A percentile compares a stretch with the other conserved stretches of the same genome.
These are phyloP conservation scores for Malthinus flaveolus DNA, from an alignment of 2,888 invertebrate genomes.

Conservation along the genomic window DNA sequence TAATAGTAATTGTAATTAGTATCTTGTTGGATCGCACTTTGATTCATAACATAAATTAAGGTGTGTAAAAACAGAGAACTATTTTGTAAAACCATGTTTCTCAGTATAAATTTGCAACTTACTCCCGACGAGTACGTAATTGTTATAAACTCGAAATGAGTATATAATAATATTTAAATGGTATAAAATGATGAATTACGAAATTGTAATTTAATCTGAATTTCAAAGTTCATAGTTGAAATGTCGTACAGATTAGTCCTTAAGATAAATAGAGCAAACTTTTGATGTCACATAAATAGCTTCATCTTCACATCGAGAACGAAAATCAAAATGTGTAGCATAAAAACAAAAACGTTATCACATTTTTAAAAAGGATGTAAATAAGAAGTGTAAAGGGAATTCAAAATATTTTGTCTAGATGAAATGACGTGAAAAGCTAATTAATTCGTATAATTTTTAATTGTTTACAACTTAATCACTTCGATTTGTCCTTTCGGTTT, in stretches of 20 bases:
- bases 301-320: not conserved
- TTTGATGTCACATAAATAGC: not conserved
- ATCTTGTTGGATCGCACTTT: conserved; percentile 43
- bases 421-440: conserved; percentile 5
- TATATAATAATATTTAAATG: conserved; percentile 1
- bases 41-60: conserved; percentile 47
- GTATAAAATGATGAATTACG: conserved; percentile 5
- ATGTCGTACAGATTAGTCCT: conserved; percentile 15
- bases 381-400: not conserved
- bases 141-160: too few species aligned
- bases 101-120: not conserved
- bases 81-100: conserved; percentile 40
- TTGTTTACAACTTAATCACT: not conserved
- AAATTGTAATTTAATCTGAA: conserved; percentile 18
- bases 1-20: conserved; percentile 52
- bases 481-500: not conserved
- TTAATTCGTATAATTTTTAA: not conserved
- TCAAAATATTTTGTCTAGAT: conserved; percentile 16
- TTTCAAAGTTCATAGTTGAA: conserved; percentile 28
- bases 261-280: not conserved
- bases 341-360: not conserved
- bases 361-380: conserved; percentile 10
- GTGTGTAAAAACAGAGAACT: conserved; percentile 46
- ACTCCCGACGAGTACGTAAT: too few species aligned
- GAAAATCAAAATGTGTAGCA: conserved; percentile 1